Conservation (phyloP, 2,797 vertebrate species). For the Falco columbarius region DNA sequence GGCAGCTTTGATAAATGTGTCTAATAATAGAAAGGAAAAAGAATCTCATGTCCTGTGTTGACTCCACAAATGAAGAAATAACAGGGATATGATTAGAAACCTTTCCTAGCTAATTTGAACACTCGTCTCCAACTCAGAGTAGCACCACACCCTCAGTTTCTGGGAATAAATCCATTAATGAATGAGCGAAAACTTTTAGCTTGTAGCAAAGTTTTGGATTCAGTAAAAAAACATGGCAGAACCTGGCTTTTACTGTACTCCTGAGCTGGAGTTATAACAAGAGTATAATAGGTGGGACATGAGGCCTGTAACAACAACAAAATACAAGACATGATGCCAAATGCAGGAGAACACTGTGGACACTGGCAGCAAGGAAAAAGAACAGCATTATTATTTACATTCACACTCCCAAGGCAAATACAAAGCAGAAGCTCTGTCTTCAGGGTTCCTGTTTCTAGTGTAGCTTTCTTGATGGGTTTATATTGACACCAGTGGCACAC, state of each 20-base stretch:
- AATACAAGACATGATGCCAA: background rate
- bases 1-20: background rate
- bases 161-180: constrained; percentile 56
- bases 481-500: background rate
- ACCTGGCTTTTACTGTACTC: background rate
- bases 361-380: background rate
- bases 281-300: background rate
- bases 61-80: constrained; percentile 11
- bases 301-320: background rate
- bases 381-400: background rate
- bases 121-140: background rate
- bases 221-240: background rate
- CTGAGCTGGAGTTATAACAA: background rate
- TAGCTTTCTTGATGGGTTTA: background rate
- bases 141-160: constrained; percentile 57
- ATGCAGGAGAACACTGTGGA: background rate
- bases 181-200: constrained; percentile 1
- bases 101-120: background rate
- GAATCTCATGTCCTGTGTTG: background rate
- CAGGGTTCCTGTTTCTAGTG: background rate
- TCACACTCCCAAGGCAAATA: background rate
- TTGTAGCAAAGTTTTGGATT: background rate
- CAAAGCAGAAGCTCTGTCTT: background rate
- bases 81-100: background rate
- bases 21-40: constrained; percentile 49